Percentiles rank a stretch among this genome's conserved stretches.
These are phyloP conservation scores for Dendrolimus houi DNA, from an alignment of 2,888 invertebrate genomes.

Conservation along the genomic window DNA sequence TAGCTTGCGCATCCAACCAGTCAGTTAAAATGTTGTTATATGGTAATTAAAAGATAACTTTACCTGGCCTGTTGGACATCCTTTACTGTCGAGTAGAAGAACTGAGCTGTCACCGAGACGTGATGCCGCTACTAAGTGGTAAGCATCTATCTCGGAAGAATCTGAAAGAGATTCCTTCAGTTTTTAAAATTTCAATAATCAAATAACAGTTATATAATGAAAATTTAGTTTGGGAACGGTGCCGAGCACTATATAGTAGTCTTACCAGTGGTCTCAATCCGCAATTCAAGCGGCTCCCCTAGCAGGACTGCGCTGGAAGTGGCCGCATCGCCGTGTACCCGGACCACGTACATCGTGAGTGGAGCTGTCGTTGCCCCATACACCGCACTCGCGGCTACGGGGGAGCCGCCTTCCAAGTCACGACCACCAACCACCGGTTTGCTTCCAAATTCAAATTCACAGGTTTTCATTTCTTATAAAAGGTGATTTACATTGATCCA, in stretches of 20 bases:
- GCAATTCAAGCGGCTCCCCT: constrained; percentile 57
- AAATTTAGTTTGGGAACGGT: too few relatives aligned
- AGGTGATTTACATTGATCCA: too few relatives aligned
- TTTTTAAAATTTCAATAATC: too few relatives aligned
- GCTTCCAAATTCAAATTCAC: background rate
- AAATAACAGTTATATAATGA: too few relatives aligned
- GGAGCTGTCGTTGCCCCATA: constrained; percentile 41
- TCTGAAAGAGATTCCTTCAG: constrained; percentile 27
- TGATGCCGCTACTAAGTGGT: constrained; percentile 88
- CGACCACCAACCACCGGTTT: background rate
- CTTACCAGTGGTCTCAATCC: constrained; percentile 55
- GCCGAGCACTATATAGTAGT: background rate
- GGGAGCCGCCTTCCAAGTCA: constrained; percentile 3
- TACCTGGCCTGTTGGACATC: constrained; percentile 86
- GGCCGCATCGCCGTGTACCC: constrained; percentile 30
- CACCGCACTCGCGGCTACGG: constrained; percentile 53
- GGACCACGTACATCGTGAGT: constrained; percentile 58
- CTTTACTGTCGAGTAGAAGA: constrained; percentile 83
- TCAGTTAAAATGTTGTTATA: too few relatives aligned
- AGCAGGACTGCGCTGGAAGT: constrained; percentile 42
- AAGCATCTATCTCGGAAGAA: constrained; percentile 80
- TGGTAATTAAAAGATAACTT: background rate
- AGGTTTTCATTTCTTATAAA: background rate
- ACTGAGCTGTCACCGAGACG: constrained; percentile 84
- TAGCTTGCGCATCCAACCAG: too few relatives aligned